These are phyloP conservation scores for Albula goreensis DNA, from an alignment of 2,113 vertebrate species.

Conservation along the genomic window DNA sequence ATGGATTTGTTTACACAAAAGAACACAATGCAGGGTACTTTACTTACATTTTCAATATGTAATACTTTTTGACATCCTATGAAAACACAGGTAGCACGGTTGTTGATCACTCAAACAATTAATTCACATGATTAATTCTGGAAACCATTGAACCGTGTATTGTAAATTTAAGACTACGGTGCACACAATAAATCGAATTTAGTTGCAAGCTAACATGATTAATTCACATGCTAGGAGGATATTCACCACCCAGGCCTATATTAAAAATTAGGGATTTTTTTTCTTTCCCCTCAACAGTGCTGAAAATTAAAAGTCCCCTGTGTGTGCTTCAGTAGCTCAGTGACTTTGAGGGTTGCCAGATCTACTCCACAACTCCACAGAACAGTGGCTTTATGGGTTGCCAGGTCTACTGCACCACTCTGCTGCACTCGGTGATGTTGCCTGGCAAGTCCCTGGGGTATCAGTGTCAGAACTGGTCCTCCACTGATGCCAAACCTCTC, in stretches of 20 bases:
- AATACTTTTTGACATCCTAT: not conserved
- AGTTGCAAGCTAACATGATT: not conserved
- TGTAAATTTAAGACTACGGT: not conserved
- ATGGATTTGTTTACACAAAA: not conserved
- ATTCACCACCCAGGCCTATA: not conserved
- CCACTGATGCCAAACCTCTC: not conserved
- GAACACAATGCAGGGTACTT: not conserved
- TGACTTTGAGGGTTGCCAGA: not conserved
- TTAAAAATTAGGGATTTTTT: not conserved
- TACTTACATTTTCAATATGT: not conserved
- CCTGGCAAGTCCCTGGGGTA: not conserved
- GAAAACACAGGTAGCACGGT: not conserved
- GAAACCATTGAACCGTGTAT: not conserved
- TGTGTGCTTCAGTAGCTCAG: not conserved
- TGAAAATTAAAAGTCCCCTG: not conserved
- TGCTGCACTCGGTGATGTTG: not conserved
- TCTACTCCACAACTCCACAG: not conserved
- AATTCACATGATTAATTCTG: not conserved
- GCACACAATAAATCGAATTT: not conserved
- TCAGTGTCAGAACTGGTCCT: not conserved
- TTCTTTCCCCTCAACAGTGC: not conserved
- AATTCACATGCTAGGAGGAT: constrained; percentile 1
- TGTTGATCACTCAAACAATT: not conserved
- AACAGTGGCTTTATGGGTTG: not conserved
- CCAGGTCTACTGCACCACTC: not conserved